Evolutionary conservation across 2,797 vertebrate species (phyloP).

Genomic region (Pelochelys cantorii): DNA sequence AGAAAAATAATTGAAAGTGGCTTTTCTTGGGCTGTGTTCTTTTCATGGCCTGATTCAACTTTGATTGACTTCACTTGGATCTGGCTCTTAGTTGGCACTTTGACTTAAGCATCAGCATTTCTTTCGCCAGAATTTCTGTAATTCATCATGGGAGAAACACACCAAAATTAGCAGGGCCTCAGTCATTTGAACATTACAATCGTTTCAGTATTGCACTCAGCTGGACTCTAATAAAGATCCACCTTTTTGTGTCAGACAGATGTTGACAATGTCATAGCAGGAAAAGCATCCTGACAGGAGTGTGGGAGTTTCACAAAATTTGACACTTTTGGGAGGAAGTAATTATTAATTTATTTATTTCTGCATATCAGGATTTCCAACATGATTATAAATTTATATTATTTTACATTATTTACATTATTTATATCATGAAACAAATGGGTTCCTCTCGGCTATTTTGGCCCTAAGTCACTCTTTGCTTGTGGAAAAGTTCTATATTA

Average conservation of each 20-base stretch:
- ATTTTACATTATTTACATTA: background rate
- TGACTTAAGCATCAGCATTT: background rate
- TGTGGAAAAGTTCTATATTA: background rate
- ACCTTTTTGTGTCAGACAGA: fast-evolving
- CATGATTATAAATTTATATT: background rate
- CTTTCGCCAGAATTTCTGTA: background rate
- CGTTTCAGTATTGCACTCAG: background rate
- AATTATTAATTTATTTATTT: background rate
- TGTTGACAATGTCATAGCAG: background rate
- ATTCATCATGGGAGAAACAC: background rate
- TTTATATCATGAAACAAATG: background rate
- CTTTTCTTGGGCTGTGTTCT: background rate
- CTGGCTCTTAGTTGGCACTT: background rate
- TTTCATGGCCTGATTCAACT: background rate
- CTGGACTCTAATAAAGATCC: background rate
- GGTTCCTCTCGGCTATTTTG: background rate
- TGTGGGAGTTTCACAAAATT: background rate
- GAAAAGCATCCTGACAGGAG: background rate
- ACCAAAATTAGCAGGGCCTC: background rate
- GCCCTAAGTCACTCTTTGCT: background rate
- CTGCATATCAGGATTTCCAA: background rate
- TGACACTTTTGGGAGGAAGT: background rate
- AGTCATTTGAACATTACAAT: background rate
- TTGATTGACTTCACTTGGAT: background rate
- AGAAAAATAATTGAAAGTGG: slow-evolving; percentile 49